These are phyloP conservation scores for Bombus sylvicola DNA, from an alignment of 1,140 invertebrate species.

Conservation along the genomic window DNA sequence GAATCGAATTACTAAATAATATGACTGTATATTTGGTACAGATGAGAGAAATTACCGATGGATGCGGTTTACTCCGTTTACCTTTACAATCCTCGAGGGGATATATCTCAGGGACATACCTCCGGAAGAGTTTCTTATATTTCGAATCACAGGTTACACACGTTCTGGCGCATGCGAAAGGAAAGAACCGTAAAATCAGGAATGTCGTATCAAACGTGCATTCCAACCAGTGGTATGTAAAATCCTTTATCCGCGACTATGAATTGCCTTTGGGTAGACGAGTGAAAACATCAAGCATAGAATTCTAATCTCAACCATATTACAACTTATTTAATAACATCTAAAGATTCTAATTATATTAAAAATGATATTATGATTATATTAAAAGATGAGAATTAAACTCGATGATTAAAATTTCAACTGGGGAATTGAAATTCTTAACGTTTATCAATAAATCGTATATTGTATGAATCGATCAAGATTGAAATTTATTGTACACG, in stretches of 20 bases:
- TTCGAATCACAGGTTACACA: constrained; percentile 52
- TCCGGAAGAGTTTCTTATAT: constrained; percentile 50
- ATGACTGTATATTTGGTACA: neutral
- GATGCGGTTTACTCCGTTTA: constrained; percentile 12
- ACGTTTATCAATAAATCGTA: too few relatives aligned
- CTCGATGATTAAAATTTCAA: too few relatives aligned
- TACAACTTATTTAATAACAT: neutral
- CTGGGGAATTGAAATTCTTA: too few relatives aligned
- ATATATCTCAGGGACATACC: constrained; percentile 26
- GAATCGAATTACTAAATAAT: too few relatives aligned
- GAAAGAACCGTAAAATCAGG: constrained; percentile 48
- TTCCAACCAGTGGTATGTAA: constrained; percentile 35
- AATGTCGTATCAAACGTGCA: constrained; percentile 52
- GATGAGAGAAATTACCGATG: neutral
- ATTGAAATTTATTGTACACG: too few relatives aligned
- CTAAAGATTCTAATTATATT: neutral
- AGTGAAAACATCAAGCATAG: neutral
- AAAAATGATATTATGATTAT: neutral
- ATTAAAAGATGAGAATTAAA: neutral
- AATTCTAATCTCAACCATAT: neutral
- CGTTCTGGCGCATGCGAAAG: constrained; percentile 27
- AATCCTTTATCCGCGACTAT: constrained; percentile 44
- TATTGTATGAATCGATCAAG: too few relatives aligned
- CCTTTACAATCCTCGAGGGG: constrained; percentile 53
- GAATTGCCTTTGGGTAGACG: neutral